A percentile compares a stretch with the other conserved stretches of the same genome.
Conservation (phyloP, 1,140 invertebrate genomes). For the Cheumatopsyche charites region DNA sequence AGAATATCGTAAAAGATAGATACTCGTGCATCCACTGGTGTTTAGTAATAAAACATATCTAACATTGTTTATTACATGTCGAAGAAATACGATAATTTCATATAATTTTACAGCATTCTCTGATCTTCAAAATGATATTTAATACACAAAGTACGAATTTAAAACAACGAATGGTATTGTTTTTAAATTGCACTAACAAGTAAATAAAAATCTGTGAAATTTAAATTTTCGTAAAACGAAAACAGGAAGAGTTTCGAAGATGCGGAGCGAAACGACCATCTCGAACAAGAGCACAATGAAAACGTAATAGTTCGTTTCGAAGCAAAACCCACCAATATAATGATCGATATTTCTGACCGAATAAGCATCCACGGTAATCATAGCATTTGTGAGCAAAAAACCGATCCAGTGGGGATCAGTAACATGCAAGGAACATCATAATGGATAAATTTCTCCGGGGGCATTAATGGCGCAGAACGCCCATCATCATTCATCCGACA, state of each 20-base stretch:
- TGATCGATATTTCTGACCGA: constrained; percentile 25
- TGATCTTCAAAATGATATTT: neutral
- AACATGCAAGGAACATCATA: constrained; percentile 35
- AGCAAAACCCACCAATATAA: constrained; percentile 25
- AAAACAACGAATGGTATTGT: no score
- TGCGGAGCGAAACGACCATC: neutral
- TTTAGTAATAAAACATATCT: no score
- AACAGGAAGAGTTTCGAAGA: no score
- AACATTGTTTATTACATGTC: neutral
- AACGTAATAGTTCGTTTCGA: constrained; percentile 26
- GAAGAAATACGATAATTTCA: neutral
- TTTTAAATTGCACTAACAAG: no score
- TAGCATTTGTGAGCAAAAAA: constrained; percentile 26
- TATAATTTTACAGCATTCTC: neutral
- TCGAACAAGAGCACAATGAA: neutral
- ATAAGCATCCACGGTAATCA: constrained; percentile 21
- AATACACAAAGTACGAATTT: neutral
- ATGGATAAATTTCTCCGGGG: constrained; percentile 31
- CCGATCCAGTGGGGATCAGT: constrained; percentile 21
- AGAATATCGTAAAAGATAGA: no score
- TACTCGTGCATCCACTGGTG: no score
- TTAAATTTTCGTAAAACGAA: no score
- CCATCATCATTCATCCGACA: constrained; percentile 24
- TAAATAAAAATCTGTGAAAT: no score
- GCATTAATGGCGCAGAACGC: constrained; percentile 30